Evolutionary conservation across 2,888 invertebrate species (phyloP).

Genomic region (Limenitis camilla): DNA sequence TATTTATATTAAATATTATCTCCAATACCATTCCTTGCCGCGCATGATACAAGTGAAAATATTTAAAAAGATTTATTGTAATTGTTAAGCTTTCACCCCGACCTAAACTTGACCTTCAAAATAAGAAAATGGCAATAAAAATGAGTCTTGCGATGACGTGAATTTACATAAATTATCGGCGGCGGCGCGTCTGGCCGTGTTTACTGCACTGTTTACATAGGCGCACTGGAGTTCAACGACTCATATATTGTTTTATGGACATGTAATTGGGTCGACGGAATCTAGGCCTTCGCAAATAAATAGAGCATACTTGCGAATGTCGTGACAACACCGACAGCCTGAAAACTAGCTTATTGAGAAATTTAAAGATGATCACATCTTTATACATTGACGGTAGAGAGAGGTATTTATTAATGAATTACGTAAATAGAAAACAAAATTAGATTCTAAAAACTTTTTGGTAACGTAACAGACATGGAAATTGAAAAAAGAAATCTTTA

Average conservation of each 20-base stretch:
- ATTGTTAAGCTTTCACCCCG: constrained; percentile 54
- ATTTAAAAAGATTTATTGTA: constrained; percentile 37
- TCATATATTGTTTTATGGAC: constrained; percentile 67
- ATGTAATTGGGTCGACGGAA: constrained; percentile 67
- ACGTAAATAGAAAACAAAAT: too few relatives aligned
- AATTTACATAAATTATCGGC: constrained; percentile 73
- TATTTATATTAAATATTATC: too few relatives aligned
- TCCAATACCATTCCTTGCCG: too few relatives aligned
- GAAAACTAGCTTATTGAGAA: too few relatives aligned
- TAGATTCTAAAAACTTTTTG: too few relatives aligned
- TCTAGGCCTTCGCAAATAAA: constrained; percentile 53
- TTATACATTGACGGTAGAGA: too few relatives aligned
- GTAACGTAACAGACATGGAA: too few relatives aligned
- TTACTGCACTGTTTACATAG: constrained; percentile 69
- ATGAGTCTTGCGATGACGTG: constrained; percentile 67
- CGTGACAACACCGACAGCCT: neutral
- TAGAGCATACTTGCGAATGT: constrained; percentile 28
- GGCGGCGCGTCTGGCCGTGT: constrained; percentile 55
- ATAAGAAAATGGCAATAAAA: constrained; percentile 64
- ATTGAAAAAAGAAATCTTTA: too few relatives aligned
- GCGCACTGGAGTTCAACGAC: constrained; percentile 64
- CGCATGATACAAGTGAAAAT: constrained; percentile 9
- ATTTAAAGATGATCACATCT: too few relatives aligned
- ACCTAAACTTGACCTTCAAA: constrained; percentile 70
- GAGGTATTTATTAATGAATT: neutral